Base-by-base conservation (phyloP, 2,888 invertebrate genomes). In the Amphimallon solstitiale region DNA sequence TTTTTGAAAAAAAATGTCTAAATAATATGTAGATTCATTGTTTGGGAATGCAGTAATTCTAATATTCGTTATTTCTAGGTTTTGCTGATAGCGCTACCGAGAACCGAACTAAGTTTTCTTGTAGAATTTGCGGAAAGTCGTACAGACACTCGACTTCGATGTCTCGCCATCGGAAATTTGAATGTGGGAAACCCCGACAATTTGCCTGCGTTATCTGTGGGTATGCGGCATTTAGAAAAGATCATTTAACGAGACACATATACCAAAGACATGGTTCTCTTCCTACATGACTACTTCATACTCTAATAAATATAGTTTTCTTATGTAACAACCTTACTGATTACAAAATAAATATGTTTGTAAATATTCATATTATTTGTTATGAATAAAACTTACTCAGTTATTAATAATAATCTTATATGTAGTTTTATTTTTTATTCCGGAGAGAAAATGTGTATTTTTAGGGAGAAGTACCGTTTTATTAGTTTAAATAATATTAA, bases 101-200 rank as follows among this genome's bases (percentile, higher is more conserved):
- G 9, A 9, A 9, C 9, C 37, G 21, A 46, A 63, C 48, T 17
- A 49, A 52, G 19, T 59, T 63, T 43, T 48, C 40, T 12, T 91
- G 91, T 83, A 87, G 86, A 76, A 86, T 85, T 76, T 94, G 94
- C 81, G 91, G 91, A 71, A 94, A 93, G 84, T 88, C 89, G 73
- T 94, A 94, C 86, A 90, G 90, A 82, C 89, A 89, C 82, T 90
- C 90, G 78, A 90, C 91, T 72, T 91, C 91, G 66, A 84, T 92
- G 74, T 90, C 89, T 79, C 87, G 91, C 66, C 91, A 91, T 79
- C 86, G 88, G 75, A 87, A 87, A 77, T 88, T 89, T 81, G 91
- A 91, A 79, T 92, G 92, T 78, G 86, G 87, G 72, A 88, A 87
- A 77, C 84, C 85, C 71, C 87, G 88, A 35, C 85, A 86, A 76